Percentiles rank a stretch among this genome's conserved stretches.
These are phyloP conservation scores for Mustela nigripes DNA, from an alignment of 2,113 vertebrate genomes.

Conservation along the genomic window DNA sequence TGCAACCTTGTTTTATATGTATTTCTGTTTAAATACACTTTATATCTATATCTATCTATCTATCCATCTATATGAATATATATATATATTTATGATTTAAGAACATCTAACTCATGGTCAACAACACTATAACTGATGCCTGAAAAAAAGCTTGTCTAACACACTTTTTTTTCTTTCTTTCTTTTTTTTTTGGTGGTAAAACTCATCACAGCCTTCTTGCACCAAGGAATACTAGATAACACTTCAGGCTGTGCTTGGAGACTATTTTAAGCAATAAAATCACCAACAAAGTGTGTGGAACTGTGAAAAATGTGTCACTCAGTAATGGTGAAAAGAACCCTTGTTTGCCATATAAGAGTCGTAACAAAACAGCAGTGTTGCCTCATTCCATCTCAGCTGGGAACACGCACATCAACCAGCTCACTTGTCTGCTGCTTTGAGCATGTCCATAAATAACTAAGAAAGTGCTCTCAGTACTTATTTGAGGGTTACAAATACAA, in stretches of 20 bases:
- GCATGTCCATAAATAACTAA: neutral
- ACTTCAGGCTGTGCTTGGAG: neutral
- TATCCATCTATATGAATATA: neutral
- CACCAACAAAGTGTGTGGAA: neutral
- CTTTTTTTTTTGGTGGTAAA: neutral
- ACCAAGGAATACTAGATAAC: neutral
- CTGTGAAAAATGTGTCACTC: neutral
- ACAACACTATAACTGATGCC: neutral
- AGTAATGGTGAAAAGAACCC: neutral
- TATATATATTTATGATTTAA: neutral
- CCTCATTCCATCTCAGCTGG: fast-evolving
- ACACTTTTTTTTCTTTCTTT: neutral
- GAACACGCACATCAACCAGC: neutral
- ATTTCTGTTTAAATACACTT: neutral
- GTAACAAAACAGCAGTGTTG: neutral
- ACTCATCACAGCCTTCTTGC: neutral
- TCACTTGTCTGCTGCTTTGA: neutral
- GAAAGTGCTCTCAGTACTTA: neutral
- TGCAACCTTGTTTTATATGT: fast-evolving
- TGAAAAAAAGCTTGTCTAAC: neutral
- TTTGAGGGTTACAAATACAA: neutral
- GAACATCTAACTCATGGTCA: neutral
- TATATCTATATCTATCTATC: neutral
- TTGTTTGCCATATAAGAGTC: neutral
- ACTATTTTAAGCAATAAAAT: neutral